Base-by-base conservation (phyloP, 1,140 invertebrate species). In the Drosophila punjabiensis region DNA sequence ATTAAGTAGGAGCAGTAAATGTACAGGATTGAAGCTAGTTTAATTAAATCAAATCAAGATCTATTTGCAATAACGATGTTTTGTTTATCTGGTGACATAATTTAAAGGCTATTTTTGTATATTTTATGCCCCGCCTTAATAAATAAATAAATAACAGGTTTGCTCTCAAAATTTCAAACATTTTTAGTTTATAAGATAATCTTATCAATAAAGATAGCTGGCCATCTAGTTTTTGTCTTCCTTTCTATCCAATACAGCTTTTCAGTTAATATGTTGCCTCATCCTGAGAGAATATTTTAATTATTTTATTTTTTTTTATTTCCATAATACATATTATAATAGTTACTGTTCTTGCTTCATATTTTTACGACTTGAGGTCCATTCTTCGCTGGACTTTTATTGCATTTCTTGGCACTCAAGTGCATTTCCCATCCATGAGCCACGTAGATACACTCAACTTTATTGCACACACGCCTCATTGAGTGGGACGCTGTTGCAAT, bases 401-500 rank as follows among this genome's bases (percentile, higher is more conserved):
- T 18, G 45, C 55, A 73, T 52, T 73, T 73, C 55, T 52, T 41
- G 70, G 32, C 41, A 53, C 24, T 73, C 20, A 73, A 45, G 55
- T 70, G 64, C 41, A 69, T 58, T 78, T 78, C 75, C 76, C 76
- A 78, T 37, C 48, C 56, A 16, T 8, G 24, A 16, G 13, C 13
- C 63, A 39, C 69, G 73, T 67, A 68, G 18, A 16, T 32, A 10
- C 53, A 60, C 32, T 43, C 61, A 69, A 77, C 52, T 77, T 76
- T 77, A 78, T 78, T 68, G 63, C 76, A 52, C 56, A 63, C 47
- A 70, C 76, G 75, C 64, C 76, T 39, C 76, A 78, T 78, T 78
- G 76, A 67, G 47, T 28, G 50, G 35, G 37, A 24, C 33, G 55
- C 55, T 77, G 75, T 67, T 55, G 75, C 75, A 78, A 77, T 56